phyloP scores from a whole-genome alignment of 2,113 vertebrate genomes.

The Festucalex cinctus region DNA sequence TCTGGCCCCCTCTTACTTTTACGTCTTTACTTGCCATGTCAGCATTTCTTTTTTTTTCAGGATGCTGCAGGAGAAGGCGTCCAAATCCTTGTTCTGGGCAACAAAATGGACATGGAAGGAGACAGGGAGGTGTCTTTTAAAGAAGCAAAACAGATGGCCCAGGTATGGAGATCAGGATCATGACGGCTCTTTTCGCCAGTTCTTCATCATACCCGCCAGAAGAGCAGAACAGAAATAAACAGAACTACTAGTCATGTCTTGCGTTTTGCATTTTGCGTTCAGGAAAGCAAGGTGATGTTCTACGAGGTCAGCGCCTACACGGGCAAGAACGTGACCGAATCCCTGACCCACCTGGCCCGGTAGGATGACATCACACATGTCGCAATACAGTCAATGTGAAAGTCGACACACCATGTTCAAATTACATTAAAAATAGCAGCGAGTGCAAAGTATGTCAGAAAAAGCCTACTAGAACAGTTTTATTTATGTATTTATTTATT shows the following conservation, averaged over 20 bases:
- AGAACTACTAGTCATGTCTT: background rate
- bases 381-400: background rate
- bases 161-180: conserved; percentile 14
- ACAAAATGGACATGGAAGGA: conserved; percentile 85
- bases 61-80: conserved; percentile 80
- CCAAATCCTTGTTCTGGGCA: conserved; percentile 83
- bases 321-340: conserved; percentile 76
- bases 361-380: conserved; percentile 47
- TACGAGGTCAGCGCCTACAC: conserved; percentile 88
- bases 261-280: conserved; percentile 10
- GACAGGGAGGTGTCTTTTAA: conserved; percentile 79
- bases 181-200: background rate
- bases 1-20: conserved; percentile 36
- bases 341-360: conserved; percentile 84
- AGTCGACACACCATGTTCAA: no score
- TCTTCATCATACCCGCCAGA: background rate
- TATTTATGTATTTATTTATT: no score
- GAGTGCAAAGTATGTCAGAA: no score
- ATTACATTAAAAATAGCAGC: no score
- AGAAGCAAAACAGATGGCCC: conserved; percentile 79
- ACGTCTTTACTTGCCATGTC: background rate
- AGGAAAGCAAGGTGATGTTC: conserved; percentile 85
- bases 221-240: no score
- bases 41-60: conserved; percentile 44
- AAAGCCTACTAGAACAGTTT: no score